Evolutionary conservation across 2,113 vertebrate genomes (phyloP).

Genomic region (Verasper variegatus): DNA sequence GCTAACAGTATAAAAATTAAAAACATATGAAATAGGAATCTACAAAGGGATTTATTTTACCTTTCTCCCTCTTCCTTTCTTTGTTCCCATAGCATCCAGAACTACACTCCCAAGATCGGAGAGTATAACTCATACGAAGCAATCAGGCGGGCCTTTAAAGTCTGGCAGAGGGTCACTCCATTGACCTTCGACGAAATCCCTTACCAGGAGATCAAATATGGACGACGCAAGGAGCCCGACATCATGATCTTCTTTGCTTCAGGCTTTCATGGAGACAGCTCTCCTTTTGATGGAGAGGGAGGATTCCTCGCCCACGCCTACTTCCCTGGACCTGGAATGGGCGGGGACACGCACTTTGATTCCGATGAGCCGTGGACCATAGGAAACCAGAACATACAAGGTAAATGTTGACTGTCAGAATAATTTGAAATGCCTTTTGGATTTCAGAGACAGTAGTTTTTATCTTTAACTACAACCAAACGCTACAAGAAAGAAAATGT

Average conservation of each 20-base stretch:
- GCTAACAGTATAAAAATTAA: neutral
- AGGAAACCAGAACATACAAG: slow-evolving; percentile 89
- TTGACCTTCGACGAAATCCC: slow-evolving; percentile 93
- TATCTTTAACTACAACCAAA: no score
- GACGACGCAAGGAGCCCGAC: slow-evolving; percentile 91
- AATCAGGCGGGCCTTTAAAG: slow-evolving; percentile 88
- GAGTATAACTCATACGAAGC: slow-evolving; percentile 89
- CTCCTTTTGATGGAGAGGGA: slow-evolving; percentile 94
- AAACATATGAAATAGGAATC: neutral
- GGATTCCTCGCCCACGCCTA: slow-evolving; percentile 97
- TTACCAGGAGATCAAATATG: slow-evolving; percentile 90
- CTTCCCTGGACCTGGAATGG: slow-evolving; percentile 96
- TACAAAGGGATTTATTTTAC: neutral
- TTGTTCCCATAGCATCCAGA: slow-evolving; percentile 88
- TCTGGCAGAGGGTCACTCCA: slow-evolving; percentile 92
- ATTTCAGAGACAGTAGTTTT: no score
- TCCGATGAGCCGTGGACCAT: slow-evolving; percentile 97
- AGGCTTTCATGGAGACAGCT: slow-evolving; percentile 96
- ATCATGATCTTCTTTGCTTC: slow-evolving; percentile 98
- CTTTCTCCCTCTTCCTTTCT: neutral
- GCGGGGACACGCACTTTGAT: slow-evolving; percentile 96
- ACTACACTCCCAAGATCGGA: slow-evolving; percentile 96
- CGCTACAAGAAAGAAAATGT: neutral
- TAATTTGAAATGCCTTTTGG: neutral
- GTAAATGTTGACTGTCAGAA: slow-evolving; percentile 73